Evolutionary conservation across 2,888 invertebrate species (phyloP).

Genomic region (Vannuccia rotundouncinata): DNA sequence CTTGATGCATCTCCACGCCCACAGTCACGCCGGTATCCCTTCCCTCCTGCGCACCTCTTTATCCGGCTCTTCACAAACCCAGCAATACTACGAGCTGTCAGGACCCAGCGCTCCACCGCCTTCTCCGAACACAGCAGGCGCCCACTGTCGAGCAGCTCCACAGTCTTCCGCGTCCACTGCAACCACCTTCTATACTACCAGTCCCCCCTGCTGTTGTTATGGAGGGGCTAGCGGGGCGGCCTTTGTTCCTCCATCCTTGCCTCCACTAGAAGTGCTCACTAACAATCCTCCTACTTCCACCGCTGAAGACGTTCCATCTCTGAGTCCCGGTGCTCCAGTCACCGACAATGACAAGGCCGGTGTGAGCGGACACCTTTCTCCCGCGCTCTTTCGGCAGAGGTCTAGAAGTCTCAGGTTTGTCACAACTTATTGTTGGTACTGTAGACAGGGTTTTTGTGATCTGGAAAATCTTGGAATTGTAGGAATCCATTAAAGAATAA

Average conservation of each 20-base stretch:
- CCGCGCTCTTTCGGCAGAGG: neutral
- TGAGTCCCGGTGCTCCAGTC: too few relatives aligned
- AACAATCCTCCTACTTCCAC: too few relatives aligned
- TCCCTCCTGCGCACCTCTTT: neutral
- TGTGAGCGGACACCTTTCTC: neutral
- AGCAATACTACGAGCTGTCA: neutral
- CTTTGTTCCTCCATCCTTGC: neutral
- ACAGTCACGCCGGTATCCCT: constrained; percentile 59
- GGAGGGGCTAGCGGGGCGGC: neutral
- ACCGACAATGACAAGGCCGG: neutral
- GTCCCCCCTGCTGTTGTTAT: neutral
- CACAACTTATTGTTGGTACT: neutral
- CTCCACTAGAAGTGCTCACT: neutral
- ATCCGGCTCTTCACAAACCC: neutral
- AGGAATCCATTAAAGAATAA: too few relatives aligned
- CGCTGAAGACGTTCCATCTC: too few relatives aligned
- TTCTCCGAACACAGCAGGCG: neutral
- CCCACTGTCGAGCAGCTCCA: neutral
- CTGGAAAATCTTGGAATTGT: too few relatives aligned
- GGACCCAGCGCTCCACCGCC: neutral
- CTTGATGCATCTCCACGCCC: constrained; percentile 63
- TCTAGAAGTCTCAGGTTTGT: neutral
- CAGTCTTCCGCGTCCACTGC: neutral
- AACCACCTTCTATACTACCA: neutral
- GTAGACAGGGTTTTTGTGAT: neutral